Evolutionary conservation across 2,888 invertebrate genomes (phyloP).

Genomic region (Byasa hedistus): DNA sequence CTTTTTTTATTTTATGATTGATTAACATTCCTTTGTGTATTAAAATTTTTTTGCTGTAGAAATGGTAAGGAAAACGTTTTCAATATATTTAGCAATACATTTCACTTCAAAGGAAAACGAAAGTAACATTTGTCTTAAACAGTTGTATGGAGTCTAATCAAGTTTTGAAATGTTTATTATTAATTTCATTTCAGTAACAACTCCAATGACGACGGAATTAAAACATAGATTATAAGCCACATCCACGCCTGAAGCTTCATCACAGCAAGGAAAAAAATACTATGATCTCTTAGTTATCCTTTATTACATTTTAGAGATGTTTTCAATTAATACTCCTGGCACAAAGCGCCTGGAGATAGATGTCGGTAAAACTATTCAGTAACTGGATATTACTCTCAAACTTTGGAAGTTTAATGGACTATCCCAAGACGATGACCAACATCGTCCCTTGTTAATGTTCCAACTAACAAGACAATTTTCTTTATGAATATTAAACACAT

Average conservation of each 20-base stretch:
- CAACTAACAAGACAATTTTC: conserved; percentile 23
- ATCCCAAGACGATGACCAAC: conserved; percentile 26
- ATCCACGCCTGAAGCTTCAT: not conserved
- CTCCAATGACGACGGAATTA: too few species aligned
- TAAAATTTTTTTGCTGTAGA: too few species aligned
- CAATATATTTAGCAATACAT: too few species aligned
- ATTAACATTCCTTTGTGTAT: too few species aligned
- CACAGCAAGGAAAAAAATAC: not conserved
- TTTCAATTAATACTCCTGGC: conserved; percentile 2
- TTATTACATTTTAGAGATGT: conserved; percentile 4
- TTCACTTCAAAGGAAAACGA: too few species aligned
- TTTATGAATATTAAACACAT: conserved; percentile 25
- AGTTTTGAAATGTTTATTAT: too few species aligned
- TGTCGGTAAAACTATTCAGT: conserved; percentile 24
- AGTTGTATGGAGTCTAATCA: too few species aligned
- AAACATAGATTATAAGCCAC: not conserved
- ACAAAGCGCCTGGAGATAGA: conserved; percentile 12
- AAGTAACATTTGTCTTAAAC: too few species aligned
- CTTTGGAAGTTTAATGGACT: conserved; percentile 27
- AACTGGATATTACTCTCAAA: conserved; percentile 24
- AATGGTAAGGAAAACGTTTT: too few species aligned
- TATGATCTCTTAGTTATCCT: not conserved
- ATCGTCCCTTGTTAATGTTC: conserved; percentile 27
- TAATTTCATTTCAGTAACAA: too few species aligned
- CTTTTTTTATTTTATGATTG: too few species aligned